Conservation (phyloP, 1,140 invertebrate species). For the Callitettix versicolor region DNA sequence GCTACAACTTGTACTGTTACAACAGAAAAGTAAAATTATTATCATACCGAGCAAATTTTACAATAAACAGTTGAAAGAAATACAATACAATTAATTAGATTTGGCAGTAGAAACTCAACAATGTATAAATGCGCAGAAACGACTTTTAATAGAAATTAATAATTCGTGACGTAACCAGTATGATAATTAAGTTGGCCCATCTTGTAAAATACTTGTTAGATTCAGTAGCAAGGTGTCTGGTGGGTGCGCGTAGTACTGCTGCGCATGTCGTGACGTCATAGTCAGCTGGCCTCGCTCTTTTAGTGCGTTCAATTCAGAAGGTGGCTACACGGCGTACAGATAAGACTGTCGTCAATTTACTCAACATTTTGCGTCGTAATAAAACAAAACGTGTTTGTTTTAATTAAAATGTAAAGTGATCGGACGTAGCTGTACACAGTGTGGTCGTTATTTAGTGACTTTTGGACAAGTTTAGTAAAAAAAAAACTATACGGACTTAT, state of each 20-base stretch:
- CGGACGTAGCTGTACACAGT: not conserved
- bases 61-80: too few relatives aligned
- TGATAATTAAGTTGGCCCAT: too few relatives aligned
- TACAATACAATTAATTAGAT: too few relatives aligned
- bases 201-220: too few relatives aligned
- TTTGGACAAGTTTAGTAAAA: not conserved
- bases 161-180: too few relatives aligned
- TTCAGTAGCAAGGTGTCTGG: too few relatives aligned
- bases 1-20: too few relatives aligned
- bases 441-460: not conserved
- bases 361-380: constrained; percentile 2
- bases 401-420: not conserved
- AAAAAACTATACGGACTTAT: not conserved
- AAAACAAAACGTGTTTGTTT: not conserved
- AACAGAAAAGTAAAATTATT: too few relatives aligned
- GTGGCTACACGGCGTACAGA: not conserved
- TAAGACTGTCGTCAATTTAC: not conserved
- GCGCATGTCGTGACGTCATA: not conserved
- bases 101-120: too few relatives aligned
- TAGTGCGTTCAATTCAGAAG: not conserved
- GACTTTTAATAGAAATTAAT: too few relatives aligned
- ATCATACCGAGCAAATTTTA: too few relatives aligned
- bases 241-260: not conserved
- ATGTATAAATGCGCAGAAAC: too few relatives aligned
- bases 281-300: not conserved